Evolutionary conservation across 2,797 vertebrate genomes (phyloP), one percentile per base, ranked within the genome.

Genomic region (Columba guinea): DNA sequence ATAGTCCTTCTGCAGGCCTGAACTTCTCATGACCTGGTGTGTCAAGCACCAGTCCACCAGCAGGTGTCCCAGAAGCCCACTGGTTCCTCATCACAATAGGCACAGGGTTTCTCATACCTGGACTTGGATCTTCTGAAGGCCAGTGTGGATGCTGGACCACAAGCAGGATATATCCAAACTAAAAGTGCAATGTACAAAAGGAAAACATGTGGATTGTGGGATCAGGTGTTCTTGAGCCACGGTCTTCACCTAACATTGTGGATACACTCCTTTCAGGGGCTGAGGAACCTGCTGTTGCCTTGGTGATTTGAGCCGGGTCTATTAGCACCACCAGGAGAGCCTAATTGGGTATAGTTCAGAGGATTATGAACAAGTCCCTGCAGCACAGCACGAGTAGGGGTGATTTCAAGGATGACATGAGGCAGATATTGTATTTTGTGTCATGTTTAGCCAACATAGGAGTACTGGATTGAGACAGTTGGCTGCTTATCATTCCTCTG

Each of bases 1-100:
- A 20, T 11, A 62, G 39, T 16, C 59, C 44, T 86, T 35, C 41
- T 34, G 9, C 37, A 46, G 41, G n/a, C 30, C 58, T 71, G 55
- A 71, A 26, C 16, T 64, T 84, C 60, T 11, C 39, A 46, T 1
- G 5, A 75, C 14, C 17, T 56, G 12, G 9, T 30, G 24, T 73
- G 75, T 26, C 74, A 51, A 84, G 78, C 78, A 44, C 34, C 62
- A 30, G 30, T 13, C 70, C 63, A 79, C 89, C 84, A 94, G 86
- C 78, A 89, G 84, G 60, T 89, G 84, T 95, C 90, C 94, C 81
- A 94, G 92, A 94, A 94, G 81, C 70, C 39, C 86, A 14, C 3
- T 77, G 71, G 35, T 92, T 95, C 80, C 44, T 79, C 67, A 63
- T 10, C 55, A 28, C 22, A 6, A 22, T 7, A 17, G 44, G 35